A percentile compares a stretch with the other conserved stretches of the same genome.
Conservation (phyloP, 1,140 invertebrate species). For the Batillaria attramentaria region DNA sequence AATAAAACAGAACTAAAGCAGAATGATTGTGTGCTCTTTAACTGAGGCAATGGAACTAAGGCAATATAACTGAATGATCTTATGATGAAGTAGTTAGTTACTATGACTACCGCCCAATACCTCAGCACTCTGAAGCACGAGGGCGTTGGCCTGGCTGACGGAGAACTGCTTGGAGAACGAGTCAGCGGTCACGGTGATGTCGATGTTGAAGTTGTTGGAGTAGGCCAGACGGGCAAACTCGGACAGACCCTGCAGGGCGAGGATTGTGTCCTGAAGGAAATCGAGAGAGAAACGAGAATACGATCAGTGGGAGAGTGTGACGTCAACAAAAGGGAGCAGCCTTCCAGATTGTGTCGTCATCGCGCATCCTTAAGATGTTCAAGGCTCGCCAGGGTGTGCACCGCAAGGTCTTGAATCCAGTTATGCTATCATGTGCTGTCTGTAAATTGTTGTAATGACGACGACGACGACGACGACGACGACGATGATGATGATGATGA, state of each 20-base stretch:
- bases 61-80: not conserved
- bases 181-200: slow-evolving; percentile 47
- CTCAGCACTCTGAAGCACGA: slow-evolving; percentile 59
- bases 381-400: too few relatives aligned
- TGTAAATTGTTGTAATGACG: too few relatives aligned
- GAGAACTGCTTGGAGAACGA: slow-evolving; percentile 51
- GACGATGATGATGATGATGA: too few relatives aligned
- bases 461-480: too few relatives aligned
- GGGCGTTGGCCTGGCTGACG: slow-evolving; percentile 59
- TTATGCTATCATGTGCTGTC: too few relatives aligned
- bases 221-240: slow-evolving; percentile 63
- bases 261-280: slow-evolving; percentile 73
- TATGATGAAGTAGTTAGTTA: slow-evolving; percentile 58
- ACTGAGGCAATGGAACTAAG: not conserved
- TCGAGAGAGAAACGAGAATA: too few relatives aligned
- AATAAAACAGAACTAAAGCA: not conserved
- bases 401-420: too few relatives aligned
- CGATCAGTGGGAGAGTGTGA: too few relatives aligned
- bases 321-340: too few relatives aligned
- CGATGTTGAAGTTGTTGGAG: slow-evolving; percentile 55
- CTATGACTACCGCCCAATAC: too few relatives aligned
- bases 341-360: too few relatives aligned
- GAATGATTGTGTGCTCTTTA: not conserved
- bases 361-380: too few relatives aligned
- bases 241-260: slow-evolving; percentile 72